Evolutionary conservation across 2,113 vertebrate genomes (phyloP).

Genomic region (Calonectris borealis): DNA sequence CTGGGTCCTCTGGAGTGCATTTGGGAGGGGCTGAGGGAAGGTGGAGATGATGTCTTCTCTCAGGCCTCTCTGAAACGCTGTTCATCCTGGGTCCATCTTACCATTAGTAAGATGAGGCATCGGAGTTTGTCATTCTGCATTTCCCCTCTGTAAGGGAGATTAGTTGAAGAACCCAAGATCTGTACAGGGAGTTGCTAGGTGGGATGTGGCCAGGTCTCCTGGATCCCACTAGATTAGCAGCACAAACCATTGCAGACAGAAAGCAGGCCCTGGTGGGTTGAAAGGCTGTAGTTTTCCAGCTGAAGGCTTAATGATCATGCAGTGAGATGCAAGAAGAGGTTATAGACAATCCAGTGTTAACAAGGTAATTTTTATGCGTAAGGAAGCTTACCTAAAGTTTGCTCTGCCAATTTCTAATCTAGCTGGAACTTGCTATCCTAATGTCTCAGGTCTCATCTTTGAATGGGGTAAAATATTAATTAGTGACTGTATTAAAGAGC

Average conservation of each 20-base stretch:
- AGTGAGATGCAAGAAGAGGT: not conserved
- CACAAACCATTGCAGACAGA: not conserved
- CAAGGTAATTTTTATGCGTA: not conserved
- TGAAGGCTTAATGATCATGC: not conserved
- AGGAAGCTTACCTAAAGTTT: not conserved
- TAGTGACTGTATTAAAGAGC: not conserved
- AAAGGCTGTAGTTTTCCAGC: not conserved
- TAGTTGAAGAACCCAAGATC: not conserved
- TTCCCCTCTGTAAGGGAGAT: not conserved
- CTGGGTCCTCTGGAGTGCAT: not conserved
- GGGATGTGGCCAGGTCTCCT: not conserved
- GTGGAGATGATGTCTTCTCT: not conserved
- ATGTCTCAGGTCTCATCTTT: not conserved
- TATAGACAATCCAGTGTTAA: not conserved
- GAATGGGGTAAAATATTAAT: not conserved
- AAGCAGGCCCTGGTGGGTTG: not conserved
- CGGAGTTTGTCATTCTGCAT: not conserved
- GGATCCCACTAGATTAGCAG: not conserved
- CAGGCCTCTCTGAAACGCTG: not conserved
- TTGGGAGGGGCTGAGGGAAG: not conserved
- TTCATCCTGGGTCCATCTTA: not conserved
- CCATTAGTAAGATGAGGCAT: not conserved
- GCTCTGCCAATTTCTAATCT: not conserved
- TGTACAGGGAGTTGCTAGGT: not conserved
- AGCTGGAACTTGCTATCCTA: not conserved